Evolutionary conservation across 2,888 invertebrate species (phyloP), one percentile per base, ranked within the genome.

Genomic region (Idaea straminata): DNA sequence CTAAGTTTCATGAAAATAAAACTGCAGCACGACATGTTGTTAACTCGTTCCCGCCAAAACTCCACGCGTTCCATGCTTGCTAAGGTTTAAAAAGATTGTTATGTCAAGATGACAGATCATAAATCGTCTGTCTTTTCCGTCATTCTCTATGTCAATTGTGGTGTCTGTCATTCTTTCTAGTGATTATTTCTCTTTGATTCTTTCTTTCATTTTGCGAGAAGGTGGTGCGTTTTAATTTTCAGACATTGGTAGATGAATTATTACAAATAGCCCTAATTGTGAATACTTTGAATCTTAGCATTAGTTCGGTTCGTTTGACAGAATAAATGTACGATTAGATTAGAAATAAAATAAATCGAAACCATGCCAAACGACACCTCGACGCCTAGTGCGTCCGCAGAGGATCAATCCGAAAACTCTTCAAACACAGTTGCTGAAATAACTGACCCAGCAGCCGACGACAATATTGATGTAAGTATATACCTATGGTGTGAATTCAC

Each of bases 331-430:
- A 10, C 47, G 47, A 47, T 47, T 47, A 47, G 47, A 13, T 47
- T 47, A 10, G 13, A 10, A 25, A 25, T 25, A 25, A 25, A 25
- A 25, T 25, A 47, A 13, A 47, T 47, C 7, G 6, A 47, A 47
- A 70, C 59, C 47, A 74, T 74, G 74, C 66, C 69, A 58, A 70
- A 68, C 69, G 73, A 74, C 36, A 69, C 66, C 61, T 66, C 73
- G 61, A 69, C 73, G 71, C 68, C 72, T 69, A 71, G 63, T 68
- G 62, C 62, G 61, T 67, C 70, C 5, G n/a, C 63, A 62, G 69
- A 66, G 34, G 69, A 72, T 34, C 66, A 67, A 61, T 47, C 47
- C 47, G 47, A 47, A 47, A 69, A 72, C 59, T 63, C 66, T 34
- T 69, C 70, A 69, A 63, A 70, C 64, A 60, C 66, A 58, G 68